A percentile compares a stretch with the other conserved stretches of the same genome.
Evolutionary conservation across 2,113 vertebrate genomes (phyloP).

Genomic region (Pangasianodon gigas): DNA sequence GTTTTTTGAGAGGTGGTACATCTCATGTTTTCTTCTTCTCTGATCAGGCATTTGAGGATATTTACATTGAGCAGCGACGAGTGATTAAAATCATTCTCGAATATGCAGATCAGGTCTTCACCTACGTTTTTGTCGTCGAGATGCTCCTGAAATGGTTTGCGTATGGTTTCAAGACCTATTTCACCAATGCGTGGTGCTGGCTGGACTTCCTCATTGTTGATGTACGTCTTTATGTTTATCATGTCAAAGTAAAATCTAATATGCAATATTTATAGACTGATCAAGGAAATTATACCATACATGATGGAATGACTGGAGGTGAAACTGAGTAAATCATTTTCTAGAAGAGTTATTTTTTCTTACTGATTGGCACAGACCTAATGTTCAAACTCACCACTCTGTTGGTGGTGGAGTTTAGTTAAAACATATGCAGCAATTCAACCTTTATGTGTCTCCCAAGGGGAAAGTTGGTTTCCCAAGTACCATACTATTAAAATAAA

Average conservation of each 20-base stretch:
- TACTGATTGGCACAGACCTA: too few relatives aligned
- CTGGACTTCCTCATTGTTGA: slow-evolving; percentile 96
- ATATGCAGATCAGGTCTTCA: slow-evolving; percentile 91
- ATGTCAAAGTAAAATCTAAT: not conserved
- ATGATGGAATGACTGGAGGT: not conserved
- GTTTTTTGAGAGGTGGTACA: not conserved
- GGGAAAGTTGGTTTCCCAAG: not conserved
- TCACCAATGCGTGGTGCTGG: slow-evolving; percentile 98
- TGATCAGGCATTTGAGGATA: slow-evolving; percentile 91
- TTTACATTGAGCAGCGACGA: slow-evolving; percentile 84
- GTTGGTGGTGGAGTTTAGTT: too few relatives aligned
- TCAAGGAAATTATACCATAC: not conserved
- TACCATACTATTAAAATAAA: not conserved
- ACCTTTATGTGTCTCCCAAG: not conserved
- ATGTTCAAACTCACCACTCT: too few relatives aligned
- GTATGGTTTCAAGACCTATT: slow-evolving; percentile 92
- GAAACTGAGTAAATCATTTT: not conserved
- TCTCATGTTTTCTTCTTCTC: not conserved
- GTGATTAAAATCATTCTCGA: slow-evolving; percentile 86
- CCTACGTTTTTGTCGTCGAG: slow-evolving; percentile 89
- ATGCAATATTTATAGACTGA: not conserved
- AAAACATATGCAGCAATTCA: not conserved
- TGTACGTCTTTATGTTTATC: slow-evolving; percentile 71
- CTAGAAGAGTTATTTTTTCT: not conserved
- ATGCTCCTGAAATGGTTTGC: slow-evolving; percentile 97